Percentiles rank a stretch among this genome's conserved stretches.
Conservation (phyloP, 2,888 invertebrate species). For the Lapara coniferarum region DNA sequence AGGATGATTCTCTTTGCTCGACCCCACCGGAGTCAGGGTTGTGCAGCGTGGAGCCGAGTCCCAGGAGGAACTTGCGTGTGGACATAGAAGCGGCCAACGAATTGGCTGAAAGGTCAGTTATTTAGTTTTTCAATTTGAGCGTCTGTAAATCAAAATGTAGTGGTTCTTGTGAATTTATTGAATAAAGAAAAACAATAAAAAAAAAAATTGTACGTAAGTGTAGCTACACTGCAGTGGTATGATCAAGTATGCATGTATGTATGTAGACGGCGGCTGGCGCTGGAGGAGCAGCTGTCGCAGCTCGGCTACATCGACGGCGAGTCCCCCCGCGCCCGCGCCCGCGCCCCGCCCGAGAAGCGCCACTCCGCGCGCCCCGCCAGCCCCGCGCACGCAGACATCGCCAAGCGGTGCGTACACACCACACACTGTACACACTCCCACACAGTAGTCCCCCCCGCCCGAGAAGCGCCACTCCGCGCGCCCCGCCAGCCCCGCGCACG, state of each 20-base stretch:
- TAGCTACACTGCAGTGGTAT: too few species aligned
- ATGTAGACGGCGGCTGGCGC: slow-evolving; percentile 84
- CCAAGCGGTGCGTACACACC: slow-evolving; percentile 56
- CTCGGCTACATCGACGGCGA: slow-evolving; percentile 92
- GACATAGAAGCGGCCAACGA: slow-evolving; percentile 60
- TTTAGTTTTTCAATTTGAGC: background rate
- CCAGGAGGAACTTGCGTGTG: slow-evolving; percentile 52
- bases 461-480: too few species aligned
- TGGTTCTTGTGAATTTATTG: too few species aligned
- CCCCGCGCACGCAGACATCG: slow-evolving; percentile 45
- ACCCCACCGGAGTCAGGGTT: slow-evolving; percentile 59
- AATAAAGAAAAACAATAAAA: too few species aligned
- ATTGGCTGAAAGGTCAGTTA: slow-evolving; percentile 54
- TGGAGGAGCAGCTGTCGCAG: slow-evolving; percentile 91
- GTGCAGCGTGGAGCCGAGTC: slow-evolving; percentile 67
- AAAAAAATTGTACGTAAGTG: too few species aligned
- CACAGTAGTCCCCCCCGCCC: too few species aligned
- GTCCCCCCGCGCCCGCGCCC: slow-evolving; percentile 58
- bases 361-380: slow-evolving; percentile 46
- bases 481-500: too few species aligned
- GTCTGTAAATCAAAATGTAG: too few species aligned
- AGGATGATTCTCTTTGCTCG: slow-evolving; percentile 64
- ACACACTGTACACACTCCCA: background rate
- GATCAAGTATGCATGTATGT: too few species aligned
- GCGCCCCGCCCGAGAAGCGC: slow-evolving; percentile 59